Percentiles rank a stretch among this genome's conserved stretches.
phyloP scores from a whole-genome alignment of 1,140 invertebrate genomes.

The Drosophila arizonae region DNA sequence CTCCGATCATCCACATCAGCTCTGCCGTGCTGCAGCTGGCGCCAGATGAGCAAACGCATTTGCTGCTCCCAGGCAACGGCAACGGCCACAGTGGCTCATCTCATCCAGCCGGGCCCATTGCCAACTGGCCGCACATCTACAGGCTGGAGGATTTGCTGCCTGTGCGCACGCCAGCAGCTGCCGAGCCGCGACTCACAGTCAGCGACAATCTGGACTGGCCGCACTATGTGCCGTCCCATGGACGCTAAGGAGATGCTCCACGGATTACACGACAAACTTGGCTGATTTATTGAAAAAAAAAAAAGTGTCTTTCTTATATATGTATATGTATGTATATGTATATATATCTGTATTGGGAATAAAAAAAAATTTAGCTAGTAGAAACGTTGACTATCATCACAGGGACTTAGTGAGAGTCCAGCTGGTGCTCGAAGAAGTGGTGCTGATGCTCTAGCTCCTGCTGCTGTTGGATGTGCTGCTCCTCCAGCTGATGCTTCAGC shows the following conservation, averaged over 20 bases:
- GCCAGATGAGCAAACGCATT: conserved; percentile 45
- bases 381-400: conserved; percentile 8
- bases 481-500: conserved; percentile 55
- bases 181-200: conserved; percentile 34
- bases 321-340: not conserved
- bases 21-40: conserved; percentile 61
- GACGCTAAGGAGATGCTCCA: not conserved
- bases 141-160: not conserved
- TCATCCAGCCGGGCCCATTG: conserved; percentile 22
- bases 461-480: conserved; percentile 58
- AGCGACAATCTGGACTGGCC: conserved; percentile 59
- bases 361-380: conserved; percentile 35
- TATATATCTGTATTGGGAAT: conserved; percentile 1
- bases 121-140: conserved; percentile 17
- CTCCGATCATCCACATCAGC: conserved; percentile 59
- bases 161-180: too few species aligned
- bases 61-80: conserved; percentile 37
- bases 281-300: conserved; percentile 30
- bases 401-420: conserved; percentile 30
- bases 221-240: conserved; percentile 31
- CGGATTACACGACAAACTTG: conserved; percentile 20
- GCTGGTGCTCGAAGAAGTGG: conserved; percentile 31
- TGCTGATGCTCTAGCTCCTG: conserved; percentile 46
- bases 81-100: not conserved
- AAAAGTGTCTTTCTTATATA: not conserved